Conservation (phyloP, 2,888 invertebrate genomes). For the Rotaria sp. region DNA sequence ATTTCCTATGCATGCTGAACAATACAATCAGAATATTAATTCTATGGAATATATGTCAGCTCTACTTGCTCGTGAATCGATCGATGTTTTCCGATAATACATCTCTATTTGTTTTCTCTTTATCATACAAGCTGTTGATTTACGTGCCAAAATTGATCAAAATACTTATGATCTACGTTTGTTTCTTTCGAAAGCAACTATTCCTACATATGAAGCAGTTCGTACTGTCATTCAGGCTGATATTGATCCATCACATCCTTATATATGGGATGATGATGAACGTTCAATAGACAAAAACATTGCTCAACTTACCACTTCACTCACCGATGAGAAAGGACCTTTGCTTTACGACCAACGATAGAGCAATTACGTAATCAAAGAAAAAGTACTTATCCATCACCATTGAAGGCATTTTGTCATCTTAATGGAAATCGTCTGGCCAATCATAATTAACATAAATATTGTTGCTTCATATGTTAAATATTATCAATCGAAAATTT, state of each 20-base stretch:
- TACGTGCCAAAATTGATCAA: not conserved
- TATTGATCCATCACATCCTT: not conserved
- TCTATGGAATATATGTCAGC: not conserved
- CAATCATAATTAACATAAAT: no score
- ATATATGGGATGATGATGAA: not conserved
- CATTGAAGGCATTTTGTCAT: no score
- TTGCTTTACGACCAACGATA: no score
- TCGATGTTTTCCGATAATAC: not conserved
- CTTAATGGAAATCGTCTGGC: no score
- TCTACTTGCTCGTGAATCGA: not conserved
- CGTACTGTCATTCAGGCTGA: not conserved
- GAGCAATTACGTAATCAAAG: no score
- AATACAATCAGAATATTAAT: not conserved
- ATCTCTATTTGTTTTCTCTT: not conserved
- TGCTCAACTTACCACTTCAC: not conserved
- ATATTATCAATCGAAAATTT: no score
- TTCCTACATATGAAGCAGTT: not conserved
- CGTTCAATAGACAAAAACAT: not conserved
- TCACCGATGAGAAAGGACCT: no score
- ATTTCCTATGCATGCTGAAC: not conserved
- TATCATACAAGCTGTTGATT: not conserved
- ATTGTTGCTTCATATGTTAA: no score
- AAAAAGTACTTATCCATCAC: no score
- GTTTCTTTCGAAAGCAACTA: not conserved
- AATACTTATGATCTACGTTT: not conserved